A percentile compares a stretch with the other conserved stretches of the same genome.
Evolutionary conservation across 2,113 vertebrate species (phyloP).

Genomic region (Poecilia latipinna): DNA sequence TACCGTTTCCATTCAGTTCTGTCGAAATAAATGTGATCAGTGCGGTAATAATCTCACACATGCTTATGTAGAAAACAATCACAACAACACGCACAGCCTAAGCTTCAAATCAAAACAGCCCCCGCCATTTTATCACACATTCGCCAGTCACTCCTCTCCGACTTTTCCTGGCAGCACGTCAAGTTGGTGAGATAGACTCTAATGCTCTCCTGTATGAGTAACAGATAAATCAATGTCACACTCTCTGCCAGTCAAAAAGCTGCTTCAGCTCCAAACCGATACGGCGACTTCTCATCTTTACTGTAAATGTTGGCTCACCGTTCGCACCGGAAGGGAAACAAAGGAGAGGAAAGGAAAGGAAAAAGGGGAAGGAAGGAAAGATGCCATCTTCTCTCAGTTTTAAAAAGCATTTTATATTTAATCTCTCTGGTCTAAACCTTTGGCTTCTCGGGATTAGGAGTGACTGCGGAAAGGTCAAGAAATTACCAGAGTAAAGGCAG

Average conservation of each 20-base stretch:
- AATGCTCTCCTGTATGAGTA: slow-evolving; percentile 50
- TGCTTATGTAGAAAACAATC: neutral
- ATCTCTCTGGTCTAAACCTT: slow-evolving; percentile 24
- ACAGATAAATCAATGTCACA: slow-evolving; percentile 64
- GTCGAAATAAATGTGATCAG: slow-evolving; percentile 25
- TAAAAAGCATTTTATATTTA: slow-evolving; percentile 46
- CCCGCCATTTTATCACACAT: neutral
- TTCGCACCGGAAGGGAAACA: slow-evolving; percentile 21
- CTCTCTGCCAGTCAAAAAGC: slow-evolving; percentile 61
- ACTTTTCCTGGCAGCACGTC: slow-evolving; percentile 50
- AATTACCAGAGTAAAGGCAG: slow-evolving; percentile 40
- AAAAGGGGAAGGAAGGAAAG: slow-evolving; percentile 4
- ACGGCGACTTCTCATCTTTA: slow-evolving; percentile 24
- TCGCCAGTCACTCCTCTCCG: slow-evolving; percentile 17
- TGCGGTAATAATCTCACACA: slow-evolving; percentile 1
- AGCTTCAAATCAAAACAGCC: neutral
- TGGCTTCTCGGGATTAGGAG: slow-evolving; percentile 45
- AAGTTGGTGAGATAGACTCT: slow-evolving; percentile 59
- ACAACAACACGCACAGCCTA: neutral
- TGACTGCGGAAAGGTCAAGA: slow-evolving; percentile 24
- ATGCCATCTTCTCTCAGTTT: slow-evolving; percentile 15
- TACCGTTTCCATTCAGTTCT: slow-evolving; percentile 16
- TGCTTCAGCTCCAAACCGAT: slow-evolving; percentile 51
- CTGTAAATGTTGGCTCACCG: slow-evolving; percentile 48
- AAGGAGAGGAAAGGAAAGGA: neutral